phyloP scores from a whole-genome alignment of 2,113 vertebrate genomes.

The Sciurus niger region DNA sequence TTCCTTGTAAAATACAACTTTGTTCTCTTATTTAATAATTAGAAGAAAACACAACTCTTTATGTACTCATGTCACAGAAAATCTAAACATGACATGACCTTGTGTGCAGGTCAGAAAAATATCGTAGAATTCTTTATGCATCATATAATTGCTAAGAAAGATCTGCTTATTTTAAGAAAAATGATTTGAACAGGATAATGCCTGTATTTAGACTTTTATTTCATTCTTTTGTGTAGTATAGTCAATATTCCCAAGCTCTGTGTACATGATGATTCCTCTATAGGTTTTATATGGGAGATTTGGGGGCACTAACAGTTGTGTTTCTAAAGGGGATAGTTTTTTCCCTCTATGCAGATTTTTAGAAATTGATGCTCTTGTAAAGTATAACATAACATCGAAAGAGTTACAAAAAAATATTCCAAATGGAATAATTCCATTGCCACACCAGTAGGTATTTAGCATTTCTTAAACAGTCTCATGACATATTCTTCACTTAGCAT shows the following conservation, averaged over 20 bases:
- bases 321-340: background rate
- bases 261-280: background rate
- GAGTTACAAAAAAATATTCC: background rate
- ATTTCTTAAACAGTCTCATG: background rate
- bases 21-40: background rate
- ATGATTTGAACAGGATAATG: background rate
- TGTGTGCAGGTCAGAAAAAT: accelerated
- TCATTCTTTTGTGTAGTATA: background rate
- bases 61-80: background rate
- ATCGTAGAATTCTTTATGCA: background rate
- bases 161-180: background rate
- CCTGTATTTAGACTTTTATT: background rate
- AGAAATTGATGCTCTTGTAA: background rate
- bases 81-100: background rate
- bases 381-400: background rate
- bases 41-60: background rate
- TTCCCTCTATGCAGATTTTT: background rate
- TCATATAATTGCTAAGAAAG: background rate
- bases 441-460: background rate
- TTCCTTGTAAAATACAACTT: background rate
- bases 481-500: background rate
- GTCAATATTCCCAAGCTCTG: background rate
- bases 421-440: background rate
- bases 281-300: background rate
- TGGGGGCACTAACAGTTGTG: background rate